These are phyloP conservation scores for Chloromyia formosa DNA, from an alignment of 2,888 invertebrate species.

Conservation along the genomic window DNA sequence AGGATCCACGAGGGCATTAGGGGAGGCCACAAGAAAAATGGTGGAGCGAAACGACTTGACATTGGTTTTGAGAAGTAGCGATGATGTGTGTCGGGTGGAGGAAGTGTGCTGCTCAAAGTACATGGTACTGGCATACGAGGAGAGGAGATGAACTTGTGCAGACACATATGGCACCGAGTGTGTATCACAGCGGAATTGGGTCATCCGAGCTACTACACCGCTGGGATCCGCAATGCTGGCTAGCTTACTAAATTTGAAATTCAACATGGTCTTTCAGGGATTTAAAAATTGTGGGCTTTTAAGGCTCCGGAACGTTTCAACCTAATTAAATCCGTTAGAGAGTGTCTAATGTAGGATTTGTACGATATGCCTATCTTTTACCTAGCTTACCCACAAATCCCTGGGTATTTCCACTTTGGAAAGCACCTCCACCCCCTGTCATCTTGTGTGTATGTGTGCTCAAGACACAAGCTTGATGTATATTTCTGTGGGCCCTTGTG, in stretches of 20 bases:
- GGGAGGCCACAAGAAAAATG: not conserved
- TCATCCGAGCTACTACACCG: too few species aligned
- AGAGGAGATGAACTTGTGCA: not conserved
- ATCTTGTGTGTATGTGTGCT: not conserved
- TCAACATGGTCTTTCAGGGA: too few species aligned
- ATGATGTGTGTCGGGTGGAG: not conserved
- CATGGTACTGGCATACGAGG: not conserved
- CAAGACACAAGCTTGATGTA: not conserved
- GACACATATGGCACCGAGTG: too few species aligned
- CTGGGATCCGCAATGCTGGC: too few species aligned
- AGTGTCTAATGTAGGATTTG: too few species aligned
- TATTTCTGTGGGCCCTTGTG: not conserved
- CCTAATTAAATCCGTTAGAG: too few species aligned
- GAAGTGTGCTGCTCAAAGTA: too few species aligned
- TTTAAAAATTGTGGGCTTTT: too few species aligned
- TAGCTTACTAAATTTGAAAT: too few species aligned
- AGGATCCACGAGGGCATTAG: not conserved
- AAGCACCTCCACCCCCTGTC: not conserved
- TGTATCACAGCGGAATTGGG: too few species aligned
- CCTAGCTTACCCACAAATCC: not conserved
- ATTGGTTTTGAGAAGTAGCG: not conserved
- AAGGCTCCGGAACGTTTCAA: too few species aligned
- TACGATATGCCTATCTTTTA: too few species aligned
- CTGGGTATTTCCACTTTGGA: constrained; percentile 2
- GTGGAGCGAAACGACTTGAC: not conserved